A percentile compares a stretch with the other conserved stretches of the same genome.
Conservation (phyloP, 2,797 vertebrate genomes). For the Diplodus sargus region DNA sequence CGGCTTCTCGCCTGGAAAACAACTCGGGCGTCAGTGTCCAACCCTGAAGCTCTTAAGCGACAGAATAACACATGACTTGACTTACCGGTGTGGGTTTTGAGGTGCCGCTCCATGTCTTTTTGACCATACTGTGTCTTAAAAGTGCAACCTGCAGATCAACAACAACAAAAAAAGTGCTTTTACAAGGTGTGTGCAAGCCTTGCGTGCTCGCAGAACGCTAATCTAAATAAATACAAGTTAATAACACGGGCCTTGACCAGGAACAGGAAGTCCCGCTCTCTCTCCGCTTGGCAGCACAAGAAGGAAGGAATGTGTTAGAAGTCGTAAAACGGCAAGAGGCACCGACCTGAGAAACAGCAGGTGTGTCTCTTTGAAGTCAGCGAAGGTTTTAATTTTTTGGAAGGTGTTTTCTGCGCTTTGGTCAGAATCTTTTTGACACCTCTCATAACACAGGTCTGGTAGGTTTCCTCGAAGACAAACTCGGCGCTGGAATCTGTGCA, state of each 20-base stretch:
- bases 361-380: constrained; percentile 90
- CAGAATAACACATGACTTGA: background rate
- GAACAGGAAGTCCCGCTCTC: constrained; percentile 26
- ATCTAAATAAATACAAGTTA: constrained; percentile 35
- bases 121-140: constrained; percentile 98
- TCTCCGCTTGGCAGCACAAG: background rate
- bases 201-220: background rate
- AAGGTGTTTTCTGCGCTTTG: constrained; percentile 87
- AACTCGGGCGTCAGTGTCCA: background rate
- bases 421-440: constrained; percentile 88
- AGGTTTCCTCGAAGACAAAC: constrained; percentile 93
- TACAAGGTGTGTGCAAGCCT: constrained; percentile 19
- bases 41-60: background rate
- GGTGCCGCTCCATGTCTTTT: constrained; percentile 98
- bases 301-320: constrained; percentile 37
- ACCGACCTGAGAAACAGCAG: constrained; percentile 94
- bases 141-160: constrained; percentile 88
- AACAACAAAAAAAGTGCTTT: constrained; percentile 8
- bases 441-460: constrained; percentile 90
- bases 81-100: constrained; percentile 96
- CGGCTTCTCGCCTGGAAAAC: constrained; percentile 91
- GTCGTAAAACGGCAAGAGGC: constrained; percentile 45
- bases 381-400: constrained; percentile 87
- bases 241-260: constrained; percentile 11
- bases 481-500: constrained; percentile 88